Conservation (phyloP, 2,113 vertebrate genomes). For the Meriones unguiculatus region DNA sequence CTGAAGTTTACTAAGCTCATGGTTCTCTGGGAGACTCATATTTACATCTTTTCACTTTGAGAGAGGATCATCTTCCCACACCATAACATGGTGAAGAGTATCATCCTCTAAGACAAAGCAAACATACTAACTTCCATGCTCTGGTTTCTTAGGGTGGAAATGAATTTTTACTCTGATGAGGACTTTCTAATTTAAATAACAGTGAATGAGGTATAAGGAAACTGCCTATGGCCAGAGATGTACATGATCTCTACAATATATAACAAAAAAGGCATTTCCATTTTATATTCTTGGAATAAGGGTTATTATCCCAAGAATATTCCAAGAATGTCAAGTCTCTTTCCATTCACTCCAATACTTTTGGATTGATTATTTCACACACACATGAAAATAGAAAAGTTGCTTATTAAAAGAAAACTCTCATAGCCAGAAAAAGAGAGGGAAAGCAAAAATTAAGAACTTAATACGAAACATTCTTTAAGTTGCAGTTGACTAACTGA, state of each 20-base stretch:
- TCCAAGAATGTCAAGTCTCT: constrained; percentile 76
- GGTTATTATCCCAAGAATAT: constrained; percentile 76
- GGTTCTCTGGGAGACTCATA: neutral
- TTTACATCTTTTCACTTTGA: neutral
- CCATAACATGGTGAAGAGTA: neutral
- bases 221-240: constrained; percentile 76
- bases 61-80: neutral
- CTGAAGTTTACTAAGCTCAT: neutral
- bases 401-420: neutral
- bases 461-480: neutral
- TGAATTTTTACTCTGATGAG: constrained; percentile 83
- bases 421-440: neutral
- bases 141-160: constrained; percentile 78
- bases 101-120: neutral
- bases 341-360: constrained; percentile 30
- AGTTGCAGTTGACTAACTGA: neutral
- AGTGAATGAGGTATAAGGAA: constrained; percentile 84
- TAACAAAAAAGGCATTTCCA: constrained; percentile 76
- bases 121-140: neutral
- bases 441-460: neutral
- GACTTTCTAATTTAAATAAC: constrained; percentile 85
- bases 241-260: constrained; percentile 35
- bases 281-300: constrained; percentile 25
- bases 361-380: neutral
- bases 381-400: neutral